Conservation (phyloP, 2,113 vertebrate genomes). For the Notarius quadriscutis region DNA sequence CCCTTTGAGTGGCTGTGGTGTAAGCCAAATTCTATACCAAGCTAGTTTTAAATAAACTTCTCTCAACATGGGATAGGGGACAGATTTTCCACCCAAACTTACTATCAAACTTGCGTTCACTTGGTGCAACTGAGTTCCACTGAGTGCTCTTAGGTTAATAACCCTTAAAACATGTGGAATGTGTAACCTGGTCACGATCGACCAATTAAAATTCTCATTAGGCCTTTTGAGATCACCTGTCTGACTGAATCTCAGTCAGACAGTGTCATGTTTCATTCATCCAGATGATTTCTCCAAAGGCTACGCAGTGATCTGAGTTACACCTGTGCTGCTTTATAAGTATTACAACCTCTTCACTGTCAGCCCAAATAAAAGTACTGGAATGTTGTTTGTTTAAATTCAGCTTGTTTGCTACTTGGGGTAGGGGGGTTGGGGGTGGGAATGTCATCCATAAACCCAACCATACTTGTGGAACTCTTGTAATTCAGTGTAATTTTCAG, state of each 20-base stretch:
- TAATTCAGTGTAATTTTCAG: slow-evolving; percentile 73
- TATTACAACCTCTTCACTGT: slow-evolving; percentile 35
- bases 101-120: no score
- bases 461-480: slow-evolving; percentile 75
- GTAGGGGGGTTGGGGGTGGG: slow-evolving; percentile 4
- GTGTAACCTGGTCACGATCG: not conserved
- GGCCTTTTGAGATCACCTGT: slow-evolving; percentile 15
- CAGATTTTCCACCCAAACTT: not conserved
- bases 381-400: slow-evolving; percentile 43
- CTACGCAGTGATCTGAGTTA: slow-evolving; percentile 8
- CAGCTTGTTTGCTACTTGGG: slow-evolving; percentile 17
- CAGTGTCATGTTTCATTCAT: slow-evolving; percentile 30
- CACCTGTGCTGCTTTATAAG: slow-evolving; percentile 24
- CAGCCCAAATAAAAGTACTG: slow-evolving; percentile 34
- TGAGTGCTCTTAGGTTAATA: not conserved
- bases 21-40: not conserved
- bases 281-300: slow-evolving; percentile 10
- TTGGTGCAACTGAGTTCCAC: slow-evolving; percentile 1
- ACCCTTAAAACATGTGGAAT: not conserved
- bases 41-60: not conserved
- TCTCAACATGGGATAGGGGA: not conserved
- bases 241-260: slow-evolving; percentile 16
- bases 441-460: slow-evolving; percentile 67
- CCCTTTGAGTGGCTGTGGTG: not conserved
- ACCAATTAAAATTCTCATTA: slow-evolving; percentile 25